Evolutionary conservation across 2,888 invertebrate genomes (phyloP), one percentile per base, ranked within the genome.

Genomic region (Xestoiulus laeticollis): DNA sequence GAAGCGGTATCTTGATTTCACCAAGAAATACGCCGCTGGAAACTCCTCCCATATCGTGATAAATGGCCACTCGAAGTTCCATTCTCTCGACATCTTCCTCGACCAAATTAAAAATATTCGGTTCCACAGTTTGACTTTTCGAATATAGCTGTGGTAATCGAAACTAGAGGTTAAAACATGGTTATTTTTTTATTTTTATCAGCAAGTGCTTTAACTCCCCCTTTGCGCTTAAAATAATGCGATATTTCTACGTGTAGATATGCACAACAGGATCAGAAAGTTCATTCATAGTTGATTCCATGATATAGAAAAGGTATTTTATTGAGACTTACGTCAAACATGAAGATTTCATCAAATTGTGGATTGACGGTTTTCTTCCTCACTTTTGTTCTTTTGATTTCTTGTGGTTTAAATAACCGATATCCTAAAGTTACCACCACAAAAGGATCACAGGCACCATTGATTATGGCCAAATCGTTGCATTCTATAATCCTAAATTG

Each of bases 361-460:
- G 98, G 97, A 91, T 96, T 96, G 89, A 96, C 95, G 87, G 97
- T 97, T 94, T 97, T 98, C 93, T 97, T 97, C 92, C 95, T 95
- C 89, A 96, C 95, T 92, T 96, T 96, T 53, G 97, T 97, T 91
- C 96, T 94, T 92, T 95, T 95, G 90, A 95, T 94, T 90, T 96
- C 94, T 92, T 95, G 94, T 26, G 68, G 68, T 91, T 96, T 95
- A 89, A 95, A 95, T 92, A 96, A 95, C 92, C 96, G 96, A 89
- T 95, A 93, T 88, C 96, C 95, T 33, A 91, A 33, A 87, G 96
- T 95, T 91, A 96, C 95, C 90, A 95, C 94, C 90, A 96, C 96
- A 92, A 96, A 97, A 19, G 98, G 97, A 93, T 98, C 97, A 93
- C 97, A 98, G 90, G 96, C 95, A 90, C 97, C 96, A 92, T 96